Conservation (phyloP, 2,113 vertebrate genomes). For the Microtus oregoni region DNA sequence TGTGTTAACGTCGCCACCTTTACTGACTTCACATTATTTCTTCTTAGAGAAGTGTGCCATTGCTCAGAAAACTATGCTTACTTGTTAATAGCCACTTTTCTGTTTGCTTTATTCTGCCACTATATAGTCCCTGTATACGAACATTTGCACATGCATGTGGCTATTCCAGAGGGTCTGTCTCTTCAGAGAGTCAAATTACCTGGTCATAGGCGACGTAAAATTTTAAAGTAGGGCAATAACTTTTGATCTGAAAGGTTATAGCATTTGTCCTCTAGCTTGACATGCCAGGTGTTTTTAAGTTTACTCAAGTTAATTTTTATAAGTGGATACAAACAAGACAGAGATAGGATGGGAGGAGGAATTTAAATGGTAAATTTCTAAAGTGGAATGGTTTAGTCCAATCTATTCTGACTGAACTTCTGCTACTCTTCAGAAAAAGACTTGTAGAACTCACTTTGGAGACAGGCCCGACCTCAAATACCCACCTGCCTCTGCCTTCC, state of each 20-base stretch:
- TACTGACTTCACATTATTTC: neutral
- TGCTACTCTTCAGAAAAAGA: slow-evolving; percentile 1
- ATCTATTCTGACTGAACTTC: slow-evolving; percentile 43
- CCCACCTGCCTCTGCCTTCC: neutral
- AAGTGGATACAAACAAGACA: neutral
- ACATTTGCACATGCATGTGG: neutral
- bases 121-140: neutral
- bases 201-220: neutral
- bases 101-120: slow-evolving; percentile 15
- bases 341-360: neutral
- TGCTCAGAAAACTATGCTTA: slow-evolving; percentile 1
- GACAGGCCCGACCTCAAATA: too few relatives aligned
- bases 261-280: neutral
- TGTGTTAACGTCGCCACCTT: neutral
- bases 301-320: neutral
- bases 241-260: neutral
- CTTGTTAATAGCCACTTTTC: neutral
- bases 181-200: neutral
- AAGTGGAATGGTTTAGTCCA: slow-evolving; percentile 20
- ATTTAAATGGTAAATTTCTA: slow-evolving; percentile 24
- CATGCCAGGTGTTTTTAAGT: neutral
- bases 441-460: neutral
- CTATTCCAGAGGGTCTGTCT: neutral
- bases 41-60: neutral
- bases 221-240: slow-evolving; percentile 2